These are phyloP conservation scores for Oreohelix idahoensis DNA, from an alignment of 1,140 invertebrate species.

Conservation along the genomic window DNA sequence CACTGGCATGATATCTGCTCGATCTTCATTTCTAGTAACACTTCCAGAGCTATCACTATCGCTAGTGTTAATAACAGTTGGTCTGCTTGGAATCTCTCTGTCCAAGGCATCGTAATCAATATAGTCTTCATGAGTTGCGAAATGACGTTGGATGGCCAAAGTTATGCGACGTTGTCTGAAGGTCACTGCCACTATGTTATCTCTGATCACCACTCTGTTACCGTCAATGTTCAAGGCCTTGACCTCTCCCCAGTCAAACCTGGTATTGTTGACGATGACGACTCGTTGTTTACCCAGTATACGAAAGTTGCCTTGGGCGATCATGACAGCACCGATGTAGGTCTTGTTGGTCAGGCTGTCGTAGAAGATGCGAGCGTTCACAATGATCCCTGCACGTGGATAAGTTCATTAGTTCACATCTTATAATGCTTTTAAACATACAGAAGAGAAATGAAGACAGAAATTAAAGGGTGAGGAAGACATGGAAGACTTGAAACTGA, in stretches of 20 bases:
- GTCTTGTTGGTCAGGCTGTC: slow-evolving; percentile 28
- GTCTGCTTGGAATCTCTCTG: background rate
- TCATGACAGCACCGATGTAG: slow-evolving; percentile 27
- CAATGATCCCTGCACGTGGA: slow-evolving; percentile 13
- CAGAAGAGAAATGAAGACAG: too few species aligned
- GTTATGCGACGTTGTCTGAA: slow-evolving; percentile 31
- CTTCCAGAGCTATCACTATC: background rate
- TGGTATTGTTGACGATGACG: slow-evolving; percentile 27
- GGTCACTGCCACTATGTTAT: slow-evolving; percentile 28
- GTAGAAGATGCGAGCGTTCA: slow-evolving; percentile 34
- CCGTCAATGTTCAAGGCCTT: slow-evolving; percentile 4
- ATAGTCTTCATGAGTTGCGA: background rate
- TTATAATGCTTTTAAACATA: too few species aligned
- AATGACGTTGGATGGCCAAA: slow-evolving; percentile 17
- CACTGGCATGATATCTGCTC: slow-evolving; percentile 16
- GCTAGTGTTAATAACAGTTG: background rate
- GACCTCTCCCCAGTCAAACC: slow-evolving; percentile 15
- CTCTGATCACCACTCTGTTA: slow-evolving; percentile 11
- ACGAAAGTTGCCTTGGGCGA: slow-evolving; percentile 21
- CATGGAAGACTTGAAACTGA: too few species aligned
- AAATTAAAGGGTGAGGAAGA: too few species aligned
- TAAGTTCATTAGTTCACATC: background rate
- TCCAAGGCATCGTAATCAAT: background rate
- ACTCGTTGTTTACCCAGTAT: slow-evolving; percentile 29
- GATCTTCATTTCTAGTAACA: background rate